Evolutionary conservation across 2,797 vertebrate genomes (phyloP), one percentile per base, ranked within the genome.

Genomic region (Emys orbicularis): DNA sequence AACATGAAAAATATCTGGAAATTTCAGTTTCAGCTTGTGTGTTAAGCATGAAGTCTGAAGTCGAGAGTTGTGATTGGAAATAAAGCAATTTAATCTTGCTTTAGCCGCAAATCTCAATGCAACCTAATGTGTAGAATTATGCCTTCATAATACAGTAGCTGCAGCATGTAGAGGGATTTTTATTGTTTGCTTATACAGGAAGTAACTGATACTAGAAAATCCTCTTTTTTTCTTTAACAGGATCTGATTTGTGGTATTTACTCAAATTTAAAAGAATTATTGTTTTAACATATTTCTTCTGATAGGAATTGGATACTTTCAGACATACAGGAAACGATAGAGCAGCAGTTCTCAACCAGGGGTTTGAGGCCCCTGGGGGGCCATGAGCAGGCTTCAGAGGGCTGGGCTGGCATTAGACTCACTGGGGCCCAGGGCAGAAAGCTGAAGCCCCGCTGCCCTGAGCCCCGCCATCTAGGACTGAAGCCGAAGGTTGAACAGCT

Each of bases 251-350:
- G 76, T 34, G 59, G 6, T 68, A 47, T 19, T 83, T 9, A 6
- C 4, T 87, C n/a, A 86, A 61, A 61, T 10, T 44, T 90, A 23
- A 94, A 95, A 37, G 31, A 82, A 27, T n/a, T 81, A 47, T 47
- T 89, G 47, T 47, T 57, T 23, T 13, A 80, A 47, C 37, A 54
- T 3, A 6, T 50, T 72, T 49, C 4, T 0, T 76, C 23, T 74
- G 68, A 8, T 57, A 53, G 53, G 77, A 79, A 79, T 44, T 9
- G 3, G 41, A 23, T 44, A 50, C 80, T 91, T 90, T 3, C 25
- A 8, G 79, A 4, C 56, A 83, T 41, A 6, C 8, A 81, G n/a
- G 41, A 85, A 74, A 86, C 31, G 15, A 25, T 23, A 54, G 54
- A 54, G 54, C 54, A 54, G 23, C 54, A 54, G 23, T 54, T 54